Percentiles rank a stretch among this genome's conserved stretches.
These are phyloP conservation scores for Phalloptychus januarius DNA, from an alignment of 2,797 vertebrate species.

Conservation along the genomic window DNA sequence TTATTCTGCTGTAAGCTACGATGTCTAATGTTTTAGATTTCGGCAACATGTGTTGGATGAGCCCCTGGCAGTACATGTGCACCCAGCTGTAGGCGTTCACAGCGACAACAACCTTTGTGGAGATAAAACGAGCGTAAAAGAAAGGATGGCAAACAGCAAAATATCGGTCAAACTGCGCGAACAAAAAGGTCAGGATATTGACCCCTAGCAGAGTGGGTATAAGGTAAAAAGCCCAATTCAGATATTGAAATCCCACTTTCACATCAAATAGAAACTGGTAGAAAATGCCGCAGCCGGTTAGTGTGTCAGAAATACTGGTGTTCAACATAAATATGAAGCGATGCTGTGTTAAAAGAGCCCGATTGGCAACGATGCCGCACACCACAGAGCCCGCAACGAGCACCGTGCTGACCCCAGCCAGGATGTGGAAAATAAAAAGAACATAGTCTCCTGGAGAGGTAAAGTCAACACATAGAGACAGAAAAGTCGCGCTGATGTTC, in stretches of 20 bases:
- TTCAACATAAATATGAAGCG: slow-evolving; percentile 76
- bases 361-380: slow-evolving; percentile 45
- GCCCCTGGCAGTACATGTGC: slow-evolving; percentile 39
- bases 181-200: slow-evolving; percentile 56
- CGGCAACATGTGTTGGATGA: not conserved
- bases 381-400: slow-evolving; percentile 62
- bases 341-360: slow-evolving; percentile 57
- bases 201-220: slow-evolving; percentile 35
- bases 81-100: slow-evolving; percentile 58
- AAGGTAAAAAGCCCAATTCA: slow-evolving; percentile 19
- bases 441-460: slow-evolving; percentile 59
- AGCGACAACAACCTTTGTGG: slow-evolving; percentile 26
- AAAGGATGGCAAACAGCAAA: slow-evolving; percentile 42
- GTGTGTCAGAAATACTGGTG: slow-evolving; percentile 59
- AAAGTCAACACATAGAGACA: slow-evolving; percentile 50
- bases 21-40: not conserved
- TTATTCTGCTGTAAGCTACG: slow-evolving; percentile 22
- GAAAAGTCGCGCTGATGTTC: not conserved
- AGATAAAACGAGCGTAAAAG: slow-evolving; percentile 46
- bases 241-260: slow-evolving; percentile 31
- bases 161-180: slow-evolving; percentile 30
- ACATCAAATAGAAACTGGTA: slow-evolving; percentile 45
- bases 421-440: slow-evolving; percentile 63
- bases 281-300: slow-evolving; percentile 29
- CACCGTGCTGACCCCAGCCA: slow-evolving; percentile 48